Base-by-base conservation (phyloP, 2,113 vertebrate species). In the Nyctibius bracteatus region DNA sequence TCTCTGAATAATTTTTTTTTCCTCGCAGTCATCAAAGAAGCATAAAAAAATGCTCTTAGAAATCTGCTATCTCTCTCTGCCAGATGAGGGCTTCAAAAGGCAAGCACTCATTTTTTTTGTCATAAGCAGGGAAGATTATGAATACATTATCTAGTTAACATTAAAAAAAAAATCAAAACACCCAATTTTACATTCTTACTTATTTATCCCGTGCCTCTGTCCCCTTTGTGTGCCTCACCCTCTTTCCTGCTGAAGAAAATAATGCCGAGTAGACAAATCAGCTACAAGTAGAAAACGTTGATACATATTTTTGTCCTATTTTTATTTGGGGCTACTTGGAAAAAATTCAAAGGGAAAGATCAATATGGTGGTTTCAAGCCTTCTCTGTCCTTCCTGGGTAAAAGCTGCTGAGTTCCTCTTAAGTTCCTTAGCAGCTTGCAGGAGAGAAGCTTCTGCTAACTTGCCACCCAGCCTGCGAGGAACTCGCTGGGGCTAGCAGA, bases 31-130 rank as follows among this genome's bases (percentile, higher is more conserved):
- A 97, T 97, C 95, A 97, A 97, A 97, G 96, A 74, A 97, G 95
- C 96, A 97, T 97, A 96, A 97, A 97, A 97, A 97, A 97, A 97
- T 97, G 96, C 96, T 97, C 95, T 97, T 96, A 97, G 96, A 97
- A 97, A 97, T 96, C 94, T 97, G 97, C 96, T 97, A 97, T 97
- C 97, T 97, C 96, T 91, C 94, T 79, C 93, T 96, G 95, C 97
- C 97, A 97, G 97, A 96, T 95, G 97, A 97, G 95, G 96, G 94
- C 95, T 97, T 97, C 97, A 97, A 97, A 97, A 97, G 96, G 93
- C 91, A 46, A 96, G 95, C 92, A 94, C 93, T 97, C 92, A 62
- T 88, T 97, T 97, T 94, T 93, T 91, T 62, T 62, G 96, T 96
- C 68, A 59, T 97, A 96, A 97, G 97, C 96, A 88, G 92, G 68